phyloP scores from a whole-genome alignment of 2,113 vertebrate species.

The Laticauda colubrina region DNA sequence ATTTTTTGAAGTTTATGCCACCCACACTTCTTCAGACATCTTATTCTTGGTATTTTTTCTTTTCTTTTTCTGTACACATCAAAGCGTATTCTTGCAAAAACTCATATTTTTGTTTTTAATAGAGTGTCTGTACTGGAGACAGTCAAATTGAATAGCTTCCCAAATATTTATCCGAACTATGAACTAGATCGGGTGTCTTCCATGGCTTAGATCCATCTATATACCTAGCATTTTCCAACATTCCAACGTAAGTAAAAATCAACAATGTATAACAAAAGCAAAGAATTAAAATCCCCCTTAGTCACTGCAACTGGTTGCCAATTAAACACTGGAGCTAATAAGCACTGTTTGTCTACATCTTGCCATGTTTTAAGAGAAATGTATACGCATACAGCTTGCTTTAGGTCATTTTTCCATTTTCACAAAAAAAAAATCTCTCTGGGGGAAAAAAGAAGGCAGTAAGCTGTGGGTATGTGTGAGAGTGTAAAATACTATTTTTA shows the following conservation, averaged over 20 bases:
- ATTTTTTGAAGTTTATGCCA: constrained; percentile 30
- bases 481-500: constrained; percentile 52
- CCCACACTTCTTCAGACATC: constrained; percentile 27
- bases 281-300: constrained; percentile 42
- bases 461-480: constrained; percentile 34
- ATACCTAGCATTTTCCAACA: background rate
- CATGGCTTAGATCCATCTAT: constrained; percentile 7
- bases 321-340: constrained; percentile 53
- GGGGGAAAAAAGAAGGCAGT: constrained; percentile 56
- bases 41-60: constrained; percentile 12
- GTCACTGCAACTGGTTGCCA: constrained; percentile 41
- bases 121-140: constrained; percentile 35
- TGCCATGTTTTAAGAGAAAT: constrained; percentile 26
- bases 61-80: constrained; percentile 26
- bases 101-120: constrained; percentile 5
- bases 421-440: constrained; percentile 47
- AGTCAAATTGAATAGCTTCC: constrained; percentile 35
- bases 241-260: constrained; percentile 25
- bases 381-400: constrained; percentile 1
- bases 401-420: constrained; percentile 49
- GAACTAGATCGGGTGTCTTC: constrained; percentile 37
- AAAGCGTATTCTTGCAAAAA: constrained; percentile 36
- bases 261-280: constrained; percentile 44
- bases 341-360: constrained; percentile 2
- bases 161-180: constrained; percentile 41